These are phyloP conservation scores for Pemphredon lugubris DNA, from an alignment of 2,888 invertebrate genomes.

Conservation along the genomic window DNA sequence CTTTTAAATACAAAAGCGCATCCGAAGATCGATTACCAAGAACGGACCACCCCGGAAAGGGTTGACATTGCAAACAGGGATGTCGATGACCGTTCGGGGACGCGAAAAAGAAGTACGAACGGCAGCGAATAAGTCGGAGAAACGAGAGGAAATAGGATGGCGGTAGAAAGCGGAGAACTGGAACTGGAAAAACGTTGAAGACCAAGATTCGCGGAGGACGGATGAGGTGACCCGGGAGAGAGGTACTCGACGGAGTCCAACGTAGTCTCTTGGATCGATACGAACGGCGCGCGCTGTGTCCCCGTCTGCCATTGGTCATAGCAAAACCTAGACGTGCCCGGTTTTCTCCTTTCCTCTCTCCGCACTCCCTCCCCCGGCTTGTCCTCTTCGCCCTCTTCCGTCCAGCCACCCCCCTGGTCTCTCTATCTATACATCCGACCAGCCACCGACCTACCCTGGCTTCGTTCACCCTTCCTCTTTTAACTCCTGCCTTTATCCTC, in stretches of 20 bases:
- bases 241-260: slow-evolving; percentile 65
- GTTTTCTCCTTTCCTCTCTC: slow-evolving; percentile 68
- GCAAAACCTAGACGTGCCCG: slow-evolving; percentile 76
- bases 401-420: slow-evolving; percentile 47
- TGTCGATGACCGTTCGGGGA: too few species aligned
- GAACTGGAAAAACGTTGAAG: slow-evolving; percentile 63
- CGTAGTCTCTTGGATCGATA: slow-evolving; percentile 75
- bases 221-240: slow-evolving; percentile 76
- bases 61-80: too few species aligned
- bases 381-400: slow-evolving; percentile 49
- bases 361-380: slow-evolving; percentile 31
- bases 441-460: slow-evolving; percentile 50
- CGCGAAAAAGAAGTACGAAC: slow-evolving; percentile 6
- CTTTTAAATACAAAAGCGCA: too few species aligned
- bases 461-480: slow-evolving; percentile 33
- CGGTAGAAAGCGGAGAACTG: slow-evolving; percentile 35
- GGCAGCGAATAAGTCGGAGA: slow-evolving; percentile 43
- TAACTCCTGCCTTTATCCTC: slow-evolving; percentile 40
- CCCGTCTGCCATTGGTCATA: slow-evolving; percentile 80
- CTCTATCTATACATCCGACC: slow-evolving; percentile 34
- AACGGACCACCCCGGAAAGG: too few species aligned
- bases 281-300: slow-evolving; percentile 77
- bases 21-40: too few species aligned
- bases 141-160: slow-evolving; percentile 48
- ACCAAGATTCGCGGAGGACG: slow-evolving; percentile 71